Evolutionary conservation across 2,888 invertebrate genomes (phyloP), one percentile per base, ranked within the genome.

Genomic region (Chouioia cunea): DNA sequence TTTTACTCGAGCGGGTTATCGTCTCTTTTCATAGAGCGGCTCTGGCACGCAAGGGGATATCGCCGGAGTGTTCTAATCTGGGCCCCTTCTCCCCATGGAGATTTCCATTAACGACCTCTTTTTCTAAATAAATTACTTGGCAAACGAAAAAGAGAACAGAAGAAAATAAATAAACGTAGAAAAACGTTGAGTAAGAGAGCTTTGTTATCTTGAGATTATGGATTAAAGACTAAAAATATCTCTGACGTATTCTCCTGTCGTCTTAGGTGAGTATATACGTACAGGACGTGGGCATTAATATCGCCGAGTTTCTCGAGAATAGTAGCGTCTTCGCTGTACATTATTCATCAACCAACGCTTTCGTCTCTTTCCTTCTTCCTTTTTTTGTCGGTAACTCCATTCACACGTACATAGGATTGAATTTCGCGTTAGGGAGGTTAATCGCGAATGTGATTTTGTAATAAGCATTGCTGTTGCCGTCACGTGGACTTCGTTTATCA

Each of bases 51-150:
- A n/a, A 57, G 65, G 44, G 48, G 36, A 36, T 36, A 36, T 36
- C 36, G 57, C 57, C 50, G 2, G 14, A 46, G 48, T 16, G 20
- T 16, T 57, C 22, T 57, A 57, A 65, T 57, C 48, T 48, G 36
- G 22, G 36, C 2, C 23, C 22, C 27, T 23, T 53, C 63, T 12
- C 54, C 27, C 54, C 36, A 54, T 18, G 18, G 18, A 62, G 48
- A 60, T 60, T 67, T 60, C 48, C 58, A 67, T 48, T 66, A 59
- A 59, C 44, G 63, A 53, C 44, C 44, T 53, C 53, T 12, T 22
- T 53, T 63, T 20, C 12, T 36, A 36, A 56, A 47, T 56, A 65
- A 56, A 56, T 65, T 65, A 47, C 54, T 10, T 23, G 46, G 3
- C 12, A 36, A 22, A 16, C 27, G 16, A 22, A n/a, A 18, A 22